These are phyloP conservation scores for Meloidogyne hapla DNA, from an alignment of 1,140 invertebrate genomes.

Conservation along the genomic window DNA sequence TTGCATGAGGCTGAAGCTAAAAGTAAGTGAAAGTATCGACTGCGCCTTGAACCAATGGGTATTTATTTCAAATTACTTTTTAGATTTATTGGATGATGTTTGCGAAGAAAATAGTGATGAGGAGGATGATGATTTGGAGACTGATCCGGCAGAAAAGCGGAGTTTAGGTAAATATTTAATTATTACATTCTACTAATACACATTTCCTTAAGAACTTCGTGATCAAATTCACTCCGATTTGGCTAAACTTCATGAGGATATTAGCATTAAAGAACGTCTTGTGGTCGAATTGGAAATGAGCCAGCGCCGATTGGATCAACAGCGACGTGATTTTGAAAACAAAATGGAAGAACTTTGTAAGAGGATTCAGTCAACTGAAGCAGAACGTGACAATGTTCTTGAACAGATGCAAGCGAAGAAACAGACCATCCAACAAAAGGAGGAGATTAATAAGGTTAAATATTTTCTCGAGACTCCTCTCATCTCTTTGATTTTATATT, in stretches of 20 bases:
- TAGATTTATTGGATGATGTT: neutral
- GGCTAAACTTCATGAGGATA: slow-evolving; percentile 47
- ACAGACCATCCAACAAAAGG: slow-evolving; percentile 32
- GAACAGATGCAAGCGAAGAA: slow-evolving; percentile 44
- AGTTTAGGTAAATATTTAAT: slow-evolving; percentile 50
- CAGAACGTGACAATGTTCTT: slow-evolving; percentile 81
- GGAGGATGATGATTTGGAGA: slow-evolving; percentile 28
- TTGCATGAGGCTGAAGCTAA: slow-evolving; percentile 59
- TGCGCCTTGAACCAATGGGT: no score
- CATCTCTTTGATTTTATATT: no score
- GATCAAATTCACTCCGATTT: slow-evolving; percentile 48
- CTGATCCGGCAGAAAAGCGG: slow-evolving; percentile 53
- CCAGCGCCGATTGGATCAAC: slow-evolving; percentile 77
- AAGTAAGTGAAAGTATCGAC: slow-evolving; percentile 19
- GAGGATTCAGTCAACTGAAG: slow-evolving; percentile 82
- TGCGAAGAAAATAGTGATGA: neutral
- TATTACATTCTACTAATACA: slow-evolving; percentile 53
- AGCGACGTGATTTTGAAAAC: slow-evolving; percentile 88
- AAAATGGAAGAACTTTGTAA: slow-evolving; percentile 83
- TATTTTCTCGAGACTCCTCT: no score
- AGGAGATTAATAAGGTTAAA: slow-evolving; percentile 75
- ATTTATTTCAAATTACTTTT: slow-evolving; percentile 34
- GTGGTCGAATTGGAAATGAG: slow-evolving; percentile 88
- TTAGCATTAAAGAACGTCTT: slow-evolving; percentile 66
- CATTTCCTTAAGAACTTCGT: slow-evolving; percentile 26